phyloP scores from a whole-genome alignment of 1,140 invertebrate genomes.

The Choristoneura fumiferana region DNA sequence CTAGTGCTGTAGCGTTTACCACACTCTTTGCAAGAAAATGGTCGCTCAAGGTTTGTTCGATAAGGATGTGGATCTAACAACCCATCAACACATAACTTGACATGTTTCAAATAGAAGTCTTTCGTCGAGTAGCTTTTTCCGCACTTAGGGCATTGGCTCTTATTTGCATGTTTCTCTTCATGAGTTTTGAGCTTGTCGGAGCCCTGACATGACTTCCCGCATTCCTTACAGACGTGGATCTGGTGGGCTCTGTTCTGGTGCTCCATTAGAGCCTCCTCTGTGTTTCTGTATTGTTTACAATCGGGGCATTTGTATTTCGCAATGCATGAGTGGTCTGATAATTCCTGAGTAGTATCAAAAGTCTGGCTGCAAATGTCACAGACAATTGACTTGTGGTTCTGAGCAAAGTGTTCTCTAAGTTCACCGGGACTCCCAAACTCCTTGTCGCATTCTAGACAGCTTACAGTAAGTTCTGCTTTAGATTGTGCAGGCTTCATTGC shows the following conservation, averaged over 20 bases:
- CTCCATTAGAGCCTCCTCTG: slow-evolving; percentile 38
- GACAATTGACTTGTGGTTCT: slow-evolving; percentile 38
- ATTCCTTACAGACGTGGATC: slow-evolving; percentile 51
- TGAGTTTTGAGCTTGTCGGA: slow-evolving; percentile 51
- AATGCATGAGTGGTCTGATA: slow-evolving; percentile 36
- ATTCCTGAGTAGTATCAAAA: slow-evolving; percentile 39
- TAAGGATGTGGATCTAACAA: slow-evolving; percentile 57
- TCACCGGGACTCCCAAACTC: slow-evolving; percentile 36
- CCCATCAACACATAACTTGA: slow-evolving; percentile 53
- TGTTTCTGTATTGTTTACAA: slow-evolving; percentile 38
- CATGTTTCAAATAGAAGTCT: slow-evolving; percentile 59
- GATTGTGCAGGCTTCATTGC: slow-evolving; percentile 20
- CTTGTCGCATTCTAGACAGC: slow-evolving; percentile 41
- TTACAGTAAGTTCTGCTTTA: slow-evolving; percentile 16
- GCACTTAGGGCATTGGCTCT: slow-evolving; percentile 60
- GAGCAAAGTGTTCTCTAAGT: slow-evolving; percentile 43
- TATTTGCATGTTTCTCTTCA: slow-evolving; percentile 51
- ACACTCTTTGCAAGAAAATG: slow-evolving; percentile 55
- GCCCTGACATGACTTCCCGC: slow-evolving; percentile 51
- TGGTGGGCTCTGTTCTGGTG: slow-evolving; percentile 46
- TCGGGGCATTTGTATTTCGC: slow-evolving; percentile 43
- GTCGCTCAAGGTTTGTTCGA: slow-evolving; percentile 48
- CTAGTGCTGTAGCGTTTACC: slow-evolving; percentile 61
- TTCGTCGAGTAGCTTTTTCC: slow-evolving; percentile 58
- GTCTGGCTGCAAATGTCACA: slow-evolving; percentile 53